A percentile compares a stretch with the other conserved stretches of the same genome.
These are phyloP conservation scores for Theropithecus gelada DNA, from an alignment of 2,113 vertebrate species.

Conservation along the genomic window DNA sequence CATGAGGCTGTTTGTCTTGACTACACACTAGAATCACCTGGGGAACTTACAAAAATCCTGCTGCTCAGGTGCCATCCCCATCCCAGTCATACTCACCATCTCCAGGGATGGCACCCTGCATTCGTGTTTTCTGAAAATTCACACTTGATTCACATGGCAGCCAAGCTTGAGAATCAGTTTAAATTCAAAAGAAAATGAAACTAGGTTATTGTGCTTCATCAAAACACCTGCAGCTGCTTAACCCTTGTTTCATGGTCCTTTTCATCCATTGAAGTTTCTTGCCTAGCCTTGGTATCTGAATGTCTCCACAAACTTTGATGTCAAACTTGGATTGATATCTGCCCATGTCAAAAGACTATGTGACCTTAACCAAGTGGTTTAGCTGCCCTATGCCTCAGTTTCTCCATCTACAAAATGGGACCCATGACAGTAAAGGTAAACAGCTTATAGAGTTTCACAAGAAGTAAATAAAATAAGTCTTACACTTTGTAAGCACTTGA, in stretches of 20 bases:
- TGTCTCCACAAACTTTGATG: neutral
- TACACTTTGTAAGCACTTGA: neutral
- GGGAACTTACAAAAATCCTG: neutral
- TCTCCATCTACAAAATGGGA: neutral
- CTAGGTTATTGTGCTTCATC: neutral
- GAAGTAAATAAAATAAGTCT: neutral
- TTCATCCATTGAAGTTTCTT: neutral
- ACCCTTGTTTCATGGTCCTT: neutral
- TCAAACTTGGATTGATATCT: neutral
- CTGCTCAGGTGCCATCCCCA: neutral
- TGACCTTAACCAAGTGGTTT: neutral
- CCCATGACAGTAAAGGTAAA: neutral
- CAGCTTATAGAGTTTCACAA: neutral
- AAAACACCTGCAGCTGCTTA: neutral
- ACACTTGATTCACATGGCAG: neutral
- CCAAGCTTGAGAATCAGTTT: neutral
- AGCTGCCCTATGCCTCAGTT: neutral
- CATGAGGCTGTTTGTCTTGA: neutral
- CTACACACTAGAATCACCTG: neutral
- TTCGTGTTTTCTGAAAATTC: neutral
- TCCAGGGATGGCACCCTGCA: neutral
- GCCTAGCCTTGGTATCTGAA: neutral
- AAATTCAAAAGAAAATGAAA: neutral
- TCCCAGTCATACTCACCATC: neutral
- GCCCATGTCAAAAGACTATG: neutral